phyloP scores from a whole-genome alignment of 2,888 invertebrate genomes.

The Sarcophaga rosellei region DNA sequence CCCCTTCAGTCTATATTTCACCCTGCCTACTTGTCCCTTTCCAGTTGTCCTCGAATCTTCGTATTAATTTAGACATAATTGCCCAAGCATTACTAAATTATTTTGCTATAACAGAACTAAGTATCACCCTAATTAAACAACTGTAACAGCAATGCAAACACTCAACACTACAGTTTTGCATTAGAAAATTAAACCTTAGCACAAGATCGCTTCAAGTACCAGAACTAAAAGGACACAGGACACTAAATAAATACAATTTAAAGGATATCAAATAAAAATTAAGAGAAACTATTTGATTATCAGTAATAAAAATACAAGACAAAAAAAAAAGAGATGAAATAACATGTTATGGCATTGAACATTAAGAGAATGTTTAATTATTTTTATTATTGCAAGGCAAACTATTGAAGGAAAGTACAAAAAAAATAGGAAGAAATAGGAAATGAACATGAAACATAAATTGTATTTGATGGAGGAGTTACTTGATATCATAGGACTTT shows the following conservation, averaged over 20 bases:
- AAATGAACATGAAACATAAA: too few relatives aligned
- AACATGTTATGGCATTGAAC: background rate
- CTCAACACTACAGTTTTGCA: background rate
- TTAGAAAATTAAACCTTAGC: conserved; percentile 1
- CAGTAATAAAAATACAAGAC: background rate
- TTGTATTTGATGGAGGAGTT: too few relatives aligned
- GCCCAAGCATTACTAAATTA: too few relatives aligned
- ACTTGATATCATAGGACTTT: too few relatives aligned
- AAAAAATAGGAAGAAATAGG: too few relatives aligned
- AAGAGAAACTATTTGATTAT: conserved; percentile 36
- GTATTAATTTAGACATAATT: too few relatives aligned
- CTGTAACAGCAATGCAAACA: background rate
- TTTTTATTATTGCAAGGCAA: too few relatives aligned
- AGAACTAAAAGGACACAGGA: conserved; percentile 8
- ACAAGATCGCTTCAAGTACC: background rate
- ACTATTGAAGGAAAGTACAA: too few relatives aligned
- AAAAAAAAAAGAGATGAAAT: background rate
- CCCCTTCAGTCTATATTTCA: too few relatives aligned
- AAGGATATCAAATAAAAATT: conserved; percentile 10
- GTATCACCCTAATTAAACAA: background rate
- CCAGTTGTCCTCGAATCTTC: too few relatives aligned
- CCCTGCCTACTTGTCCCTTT: too few relatives aligned
- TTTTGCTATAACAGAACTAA: too few relatives aligned
- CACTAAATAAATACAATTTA: conserved; percentile 54
- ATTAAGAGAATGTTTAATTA: background rate